Base-by-base conservation (phyloP, 1,140 invertebrate genomes). In the Goniozus legneri region DNA sequence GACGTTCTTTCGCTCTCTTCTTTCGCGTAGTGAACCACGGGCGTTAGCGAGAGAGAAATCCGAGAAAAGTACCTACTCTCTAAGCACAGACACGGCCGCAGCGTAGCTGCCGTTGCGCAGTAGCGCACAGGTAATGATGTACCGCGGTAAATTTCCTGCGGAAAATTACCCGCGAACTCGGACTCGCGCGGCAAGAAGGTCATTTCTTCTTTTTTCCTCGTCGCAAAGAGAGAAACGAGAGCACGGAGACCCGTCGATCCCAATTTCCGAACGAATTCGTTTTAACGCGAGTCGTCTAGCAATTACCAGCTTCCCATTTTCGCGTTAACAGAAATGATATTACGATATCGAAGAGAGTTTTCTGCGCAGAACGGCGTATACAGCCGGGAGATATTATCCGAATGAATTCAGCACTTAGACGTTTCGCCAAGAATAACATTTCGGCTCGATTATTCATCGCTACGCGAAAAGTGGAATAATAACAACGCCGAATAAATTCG, bases 1-100 rank as follows among this genome's bases (percentile, higher is more conserved):
- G 66, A 69, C 66, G 63, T 64, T 72, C 65, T 71, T 72, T 68
- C 64, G 58, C 64, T 64, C 67, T 60, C 60, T 56, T 22, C 32
- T 18, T 36, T 15, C 15, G 18, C 7, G 19, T 14, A 15, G 1
- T 13, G 35, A 21, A 27, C 24, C 24, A 27, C 4, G 10, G 12
- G 13, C 14, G 18, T n/a, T n/a, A 13, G 15, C 15, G 58, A 52
- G 47, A 52, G 42, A 52, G 48, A 58, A 53, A 61, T 50, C 44
- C 37, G 49, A 56, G 47, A 16, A n/a, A 19, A n/a, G 35, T 18
- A 21, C 39, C 39, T 36, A 27, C 21, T 52, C 37, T 41, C 35
- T 47, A 38, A 47, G 32, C 46, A 38, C 49, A 50, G 41, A 50
- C 40, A 34, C 46, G 39, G 40, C 27, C 22, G 44, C 30, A 32